Percentiles rank a stretch among this genome's conserved stretches.
phyloP scores from a whole-genome alignment of 2,797 vertebrate genomes.

The Melanotaenia maccullochi region DNA sequence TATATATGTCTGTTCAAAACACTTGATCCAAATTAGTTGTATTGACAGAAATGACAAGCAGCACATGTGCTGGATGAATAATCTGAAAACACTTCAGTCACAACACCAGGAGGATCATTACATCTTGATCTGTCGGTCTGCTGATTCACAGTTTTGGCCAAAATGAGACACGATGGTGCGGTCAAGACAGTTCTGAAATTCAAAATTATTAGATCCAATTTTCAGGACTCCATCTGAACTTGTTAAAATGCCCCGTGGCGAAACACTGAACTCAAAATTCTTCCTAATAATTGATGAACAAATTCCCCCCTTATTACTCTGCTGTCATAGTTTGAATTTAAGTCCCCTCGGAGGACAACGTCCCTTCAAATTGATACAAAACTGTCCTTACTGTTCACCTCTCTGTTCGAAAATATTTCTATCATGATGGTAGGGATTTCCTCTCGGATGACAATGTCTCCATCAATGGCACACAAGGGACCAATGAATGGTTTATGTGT shows the following conservation, averaged over 20 bases:
- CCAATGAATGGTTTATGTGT: too few relatives aligned
- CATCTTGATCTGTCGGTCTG: not conserved
- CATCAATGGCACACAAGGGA: not conserved
- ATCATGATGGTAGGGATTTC: not conserved
- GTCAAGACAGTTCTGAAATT: too few relatives aligned
- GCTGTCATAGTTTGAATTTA: not conserved
- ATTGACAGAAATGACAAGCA: too few relatives aligned
- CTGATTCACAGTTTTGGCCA: not conserved
- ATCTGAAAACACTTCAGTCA: not conserved
- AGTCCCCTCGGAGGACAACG: not conserved
- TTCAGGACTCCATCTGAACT: not conserved
- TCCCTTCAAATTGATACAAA: not conserved
- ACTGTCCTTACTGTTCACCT: not conserved
- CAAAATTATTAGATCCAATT: too few relatives aligned
- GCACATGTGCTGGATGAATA: not conserved
- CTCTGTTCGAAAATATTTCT: not conserved
- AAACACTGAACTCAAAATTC: slow-evolving; percentile 1
- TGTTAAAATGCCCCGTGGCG: slow-evolving; percentile 8
- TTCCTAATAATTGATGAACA: slow-evolving; percentile 3
- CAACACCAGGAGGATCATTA: not conserved
- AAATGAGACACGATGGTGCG: not conserved
- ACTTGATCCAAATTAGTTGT: not conserved
- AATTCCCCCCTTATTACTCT: not conserved
- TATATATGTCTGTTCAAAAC: too few relatives aligned
- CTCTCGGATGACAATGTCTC: too few relatives aligned